Conservation (phyloP, 2,888 invertebrate genomes). For the Disparrhopalites patrizii region DNA sequence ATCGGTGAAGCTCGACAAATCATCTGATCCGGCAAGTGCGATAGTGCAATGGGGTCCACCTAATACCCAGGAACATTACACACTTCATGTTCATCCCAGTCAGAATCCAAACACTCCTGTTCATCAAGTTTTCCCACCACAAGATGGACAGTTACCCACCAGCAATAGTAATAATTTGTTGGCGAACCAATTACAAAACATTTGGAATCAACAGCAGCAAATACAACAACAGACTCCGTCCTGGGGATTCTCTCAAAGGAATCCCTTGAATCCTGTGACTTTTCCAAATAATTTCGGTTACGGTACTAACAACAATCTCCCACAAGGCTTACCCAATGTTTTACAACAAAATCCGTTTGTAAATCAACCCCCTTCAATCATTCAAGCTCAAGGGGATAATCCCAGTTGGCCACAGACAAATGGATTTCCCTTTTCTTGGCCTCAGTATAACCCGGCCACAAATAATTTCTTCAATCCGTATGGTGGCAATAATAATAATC, state of each 20-base stretch:
- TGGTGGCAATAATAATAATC: not conserved
- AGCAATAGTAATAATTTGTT: not conserved
- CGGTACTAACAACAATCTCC: no score
- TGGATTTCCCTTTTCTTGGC: not conserved
- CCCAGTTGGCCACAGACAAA: no score
- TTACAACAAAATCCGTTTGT: no score
- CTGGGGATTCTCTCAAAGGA: no score
- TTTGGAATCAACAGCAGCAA: not conserved
- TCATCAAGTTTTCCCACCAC: not conserved
- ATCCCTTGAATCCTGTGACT: no score
- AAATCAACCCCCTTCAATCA: not conserved
- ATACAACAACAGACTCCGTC: no score
- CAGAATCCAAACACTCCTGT: not conserved
- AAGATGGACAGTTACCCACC: not conserved
- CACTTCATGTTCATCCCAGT: not conserved
- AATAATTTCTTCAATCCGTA: not conserved
- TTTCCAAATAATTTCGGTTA: no score
- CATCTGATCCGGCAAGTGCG: not conserved
- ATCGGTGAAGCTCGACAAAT: not conserved
- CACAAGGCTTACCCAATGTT: not conserved
- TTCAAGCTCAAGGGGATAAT: not conserved
- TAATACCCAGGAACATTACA: not conserved
- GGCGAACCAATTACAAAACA: not conserved
- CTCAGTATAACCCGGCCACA: conserved; percentile 1
- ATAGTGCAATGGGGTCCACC: not conserved